Conservation (phyloP, 2,888 invertebrate species). For the Noctua janthina region DNA sequence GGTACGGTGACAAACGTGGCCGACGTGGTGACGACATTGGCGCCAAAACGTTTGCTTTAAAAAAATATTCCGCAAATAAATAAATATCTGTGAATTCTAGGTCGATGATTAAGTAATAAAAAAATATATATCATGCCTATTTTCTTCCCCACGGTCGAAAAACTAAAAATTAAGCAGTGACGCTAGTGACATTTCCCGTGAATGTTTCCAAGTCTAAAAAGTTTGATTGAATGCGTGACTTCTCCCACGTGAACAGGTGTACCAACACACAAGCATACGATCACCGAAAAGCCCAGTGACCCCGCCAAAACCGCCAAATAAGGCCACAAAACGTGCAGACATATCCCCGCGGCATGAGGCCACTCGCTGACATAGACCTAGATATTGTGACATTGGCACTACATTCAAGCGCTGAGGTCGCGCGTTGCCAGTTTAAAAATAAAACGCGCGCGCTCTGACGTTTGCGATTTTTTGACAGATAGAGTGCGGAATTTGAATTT, state of each 20-base stretch:
- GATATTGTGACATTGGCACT: slow-evolving; percentile 89
- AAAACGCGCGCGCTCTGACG: slow-evolving; percentile 77
- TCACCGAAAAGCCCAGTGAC: slow-evolving; percentile 71
- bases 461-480: slow-evolving; percentile 74
- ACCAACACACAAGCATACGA: slow-evolving; percentile 48
- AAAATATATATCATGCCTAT: not conserved
- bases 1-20: slow-evolving; percentile 37
- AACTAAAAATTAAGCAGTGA: not conserved
- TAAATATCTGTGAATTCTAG: not conserved
- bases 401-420: slow-evolving; percentile 89
- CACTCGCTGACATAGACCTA: slow-evolving; percentile 89
- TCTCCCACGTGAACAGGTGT: slow-evolving; percentile 53
- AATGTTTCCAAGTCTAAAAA: not conserved
- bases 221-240: slow-evolving; percentile 26
- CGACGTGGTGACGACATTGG: slow-evolving; percentile 42
- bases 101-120: slow-evolving; percentile 16
- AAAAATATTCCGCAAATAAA: slow-evolving; percentile 11
- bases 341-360: slow-evolving; percentile 79
- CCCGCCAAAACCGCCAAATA: slow-evolving; percentile 76
- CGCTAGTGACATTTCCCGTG: not conserved
- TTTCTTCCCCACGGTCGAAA: slow-evolving; percentile 4
- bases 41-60: slow-evolving; percentile 41
- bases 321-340: slow-evolving; percentile 76
- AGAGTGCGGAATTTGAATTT: slow-evolving; percentile 57
- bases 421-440: slow-evolving; percentile 87